Evolutionary conservation across 2,113 vertebrate species (phyloP), one percentile per base, ranked within the genome.

Genomic region (Equus przewalskii): DNA sequence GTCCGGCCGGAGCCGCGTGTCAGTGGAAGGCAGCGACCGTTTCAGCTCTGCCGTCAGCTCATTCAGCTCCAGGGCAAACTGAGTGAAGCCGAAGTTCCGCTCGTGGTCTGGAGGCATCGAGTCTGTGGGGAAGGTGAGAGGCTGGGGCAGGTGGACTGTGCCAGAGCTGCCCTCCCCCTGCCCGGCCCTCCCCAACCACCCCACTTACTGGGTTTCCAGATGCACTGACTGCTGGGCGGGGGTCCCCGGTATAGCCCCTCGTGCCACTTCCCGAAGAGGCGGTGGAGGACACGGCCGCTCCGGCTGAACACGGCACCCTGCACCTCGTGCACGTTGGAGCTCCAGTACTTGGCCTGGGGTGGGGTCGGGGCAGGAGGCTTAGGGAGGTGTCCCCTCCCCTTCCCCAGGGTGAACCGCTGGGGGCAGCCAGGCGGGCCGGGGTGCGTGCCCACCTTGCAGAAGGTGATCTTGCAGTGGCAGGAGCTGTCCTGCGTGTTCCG

Each of bases 141-240:
- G 5, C 85, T 84, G 54, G 65, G 69, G 84, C 58, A 78, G 76
- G 26, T n/a, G 95, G 60, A 72, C 94, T 54, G 36, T 36, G 78
- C 76, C 79, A n/a, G 9, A 46, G 91, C 46, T 12, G 12, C 56
- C 81, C 56, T 64, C 26, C 7, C 41, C 75, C 81, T 33, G 36
- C 79, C 87, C 54, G 10, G 60, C 44, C 78, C 54, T 4, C 22
- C 10, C 76, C 1, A 7, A 60, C 28, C 26, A 1, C 11, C 7
- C 78, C 36, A 56, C 99, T 99, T 98, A 99, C 99, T 99, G 92
- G 99, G 99, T 96, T 99, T 99, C 99, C 99, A 99, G 98, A 99
- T 97, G 98, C 99, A 99, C 91, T 99, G 99, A 0, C 99, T 98
- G 0, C 98, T 97, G 0, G 99, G 93, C 2, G 99, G 93, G 0